These are phyloP conservation scores for Microcebus ravelobensis DNA, from an alignment of 2,113 vertebrate genomes.

Conservation along the genomic window DNA sequence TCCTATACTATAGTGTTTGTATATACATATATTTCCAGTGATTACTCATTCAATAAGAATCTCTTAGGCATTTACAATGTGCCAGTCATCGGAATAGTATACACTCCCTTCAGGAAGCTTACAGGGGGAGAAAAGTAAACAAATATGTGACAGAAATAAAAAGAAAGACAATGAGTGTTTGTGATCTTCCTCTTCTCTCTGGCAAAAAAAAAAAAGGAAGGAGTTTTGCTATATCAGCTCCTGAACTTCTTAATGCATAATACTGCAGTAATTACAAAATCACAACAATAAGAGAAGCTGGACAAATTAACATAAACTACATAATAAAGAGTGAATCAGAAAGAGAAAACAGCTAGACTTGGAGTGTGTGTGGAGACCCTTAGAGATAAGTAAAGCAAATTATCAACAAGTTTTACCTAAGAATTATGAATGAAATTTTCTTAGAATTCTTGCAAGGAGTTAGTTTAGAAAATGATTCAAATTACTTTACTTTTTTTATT, in stretches of 20 bases:
- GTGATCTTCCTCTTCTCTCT: neutral
- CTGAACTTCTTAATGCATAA: neutral
- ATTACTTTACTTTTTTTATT: neutral
- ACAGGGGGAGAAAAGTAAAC: neutral
- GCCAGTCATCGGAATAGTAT: neutral
- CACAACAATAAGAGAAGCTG: neutral
- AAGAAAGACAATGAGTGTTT: neutral
- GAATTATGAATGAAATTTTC: neutral
- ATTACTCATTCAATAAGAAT: neutral
- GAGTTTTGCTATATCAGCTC: neutral
- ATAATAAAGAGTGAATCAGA: neutral
- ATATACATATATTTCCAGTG: neutral
- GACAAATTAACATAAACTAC: neutral
- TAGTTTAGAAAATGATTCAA: neutral
- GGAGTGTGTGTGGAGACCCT: neutral
- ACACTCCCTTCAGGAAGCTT: neutral
- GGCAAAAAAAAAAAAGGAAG: neutral
- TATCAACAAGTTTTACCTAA: neutral
- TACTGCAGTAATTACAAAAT: neutral
- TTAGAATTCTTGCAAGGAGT: neutral
- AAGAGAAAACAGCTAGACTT: neutral
- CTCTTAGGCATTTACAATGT: neutral
- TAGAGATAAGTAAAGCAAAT: neutral
- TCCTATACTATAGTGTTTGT: neutral
- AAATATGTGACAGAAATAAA: neutral